These are phyloP conservation scores for Arge pagana DNA, from an alignment of 2,888 invertebrate species.

Conservation along the genomic window DNA sequence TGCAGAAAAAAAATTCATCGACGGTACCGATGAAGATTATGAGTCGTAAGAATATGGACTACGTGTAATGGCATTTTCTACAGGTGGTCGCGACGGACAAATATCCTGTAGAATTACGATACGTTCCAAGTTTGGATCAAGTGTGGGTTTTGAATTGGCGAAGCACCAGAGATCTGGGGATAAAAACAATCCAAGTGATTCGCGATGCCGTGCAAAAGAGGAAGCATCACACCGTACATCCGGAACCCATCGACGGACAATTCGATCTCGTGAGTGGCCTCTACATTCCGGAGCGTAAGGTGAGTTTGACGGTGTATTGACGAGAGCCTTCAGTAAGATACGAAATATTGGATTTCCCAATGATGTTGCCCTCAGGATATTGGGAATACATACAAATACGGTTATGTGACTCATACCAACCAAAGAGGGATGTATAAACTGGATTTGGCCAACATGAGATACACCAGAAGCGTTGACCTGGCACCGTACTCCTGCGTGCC, in stretches of 20 bases:
- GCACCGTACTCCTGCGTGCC: conserved; percentile 76
- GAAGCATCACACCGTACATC: conserved; percentile 74
- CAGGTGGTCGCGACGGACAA: conserved; percentile 74
- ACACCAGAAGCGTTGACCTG: conserved; percentile 72
- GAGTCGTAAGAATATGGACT: background rate
- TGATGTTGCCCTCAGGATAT: conserved; percentile 58
- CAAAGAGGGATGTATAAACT: conserved; percentile 75
- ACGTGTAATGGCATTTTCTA: background rate
- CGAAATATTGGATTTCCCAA: conserved; percentile 1
- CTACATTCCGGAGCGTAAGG: conserved; percentile 62
- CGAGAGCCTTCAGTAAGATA: background rate
- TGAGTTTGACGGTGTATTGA: background rate
- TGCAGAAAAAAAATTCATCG: background rate
- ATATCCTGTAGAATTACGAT: conserved; percentile 71
- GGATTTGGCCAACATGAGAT: conserved; percentile 72
- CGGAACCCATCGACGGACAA: conserved; percentile 76
- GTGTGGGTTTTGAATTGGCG: conserved; percentile 78
- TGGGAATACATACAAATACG: conserved; percentile 69
- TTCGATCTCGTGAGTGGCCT: conserved; percentile 72
- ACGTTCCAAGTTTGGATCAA: conserved; percentile 73
- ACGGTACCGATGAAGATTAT: background rate
- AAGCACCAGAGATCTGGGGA: conserved; percentile 62
- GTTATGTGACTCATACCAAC: conserved; percentile 75
- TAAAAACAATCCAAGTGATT: conserved; percentile 74
- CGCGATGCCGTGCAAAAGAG: conserved; percentile 72